These are phyloP conservation scores for Trisateles emortualis DNA, from an alignment of 2,888 invertebrate genomes.

Conservation along the genomic window DNA sequence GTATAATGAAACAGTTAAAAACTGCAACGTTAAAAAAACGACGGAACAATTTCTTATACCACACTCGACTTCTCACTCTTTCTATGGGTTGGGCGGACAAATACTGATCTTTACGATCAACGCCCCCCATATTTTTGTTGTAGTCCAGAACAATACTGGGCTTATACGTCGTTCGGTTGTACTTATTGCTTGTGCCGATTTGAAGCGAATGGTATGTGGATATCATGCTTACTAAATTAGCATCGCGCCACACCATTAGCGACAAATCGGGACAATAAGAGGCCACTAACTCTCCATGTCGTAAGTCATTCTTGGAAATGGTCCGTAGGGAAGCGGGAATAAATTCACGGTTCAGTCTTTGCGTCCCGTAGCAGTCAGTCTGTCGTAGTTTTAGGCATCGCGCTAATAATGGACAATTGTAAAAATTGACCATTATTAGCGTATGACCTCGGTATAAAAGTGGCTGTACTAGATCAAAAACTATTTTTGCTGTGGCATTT, in stretches of 20 bases:
- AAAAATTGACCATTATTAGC: constrained; percentile 4
- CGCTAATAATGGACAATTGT: too few relatives aligned
- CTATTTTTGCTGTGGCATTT: constrained; percentile 2
- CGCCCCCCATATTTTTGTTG: too few relatives aligned
- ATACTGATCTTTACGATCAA: constrained; percentile 5
- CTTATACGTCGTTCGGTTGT: too few relatives aligned
- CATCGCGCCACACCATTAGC: constrained; percentile 62
- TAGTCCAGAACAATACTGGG: too few relatives aligned
- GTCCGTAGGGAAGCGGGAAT: constrained; percentile 35
- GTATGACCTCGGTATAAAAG: neutral
- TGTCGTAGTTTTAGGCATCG: neutral
- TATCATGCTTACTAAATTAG: constrained; percentile 39
- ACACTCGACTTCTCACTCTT: constrained; percentile 1
- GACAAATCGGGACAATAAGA: constrained; percentile 47
- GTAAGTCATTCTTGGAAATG: constrained; percentile 24
- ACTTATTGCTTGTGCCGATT: constrained; percentile 15
- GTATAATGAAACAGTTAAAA: too few relatives aligned
- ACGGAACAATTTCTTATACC: too few relatives aligned
- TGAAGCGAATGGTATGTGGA: constrained; percentile 32
- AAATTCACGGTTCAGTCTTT: constrained; percentile 40
- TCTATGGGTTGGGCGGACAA: constrained; percentile 7
- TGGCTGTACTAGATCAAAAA: constrained; percentile 4
- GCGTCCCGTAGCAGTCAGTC: constrained; percentile 39
- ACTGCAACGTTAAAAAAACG: too few relatives aligned
- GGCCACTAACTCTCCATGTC: constrained; percentile 37